These are phyloP conservation scores for Crocidura indochinensis DNA, from an alignment of 2,797 vertebrate genomes.

Conservation along the genomic window DNA sequence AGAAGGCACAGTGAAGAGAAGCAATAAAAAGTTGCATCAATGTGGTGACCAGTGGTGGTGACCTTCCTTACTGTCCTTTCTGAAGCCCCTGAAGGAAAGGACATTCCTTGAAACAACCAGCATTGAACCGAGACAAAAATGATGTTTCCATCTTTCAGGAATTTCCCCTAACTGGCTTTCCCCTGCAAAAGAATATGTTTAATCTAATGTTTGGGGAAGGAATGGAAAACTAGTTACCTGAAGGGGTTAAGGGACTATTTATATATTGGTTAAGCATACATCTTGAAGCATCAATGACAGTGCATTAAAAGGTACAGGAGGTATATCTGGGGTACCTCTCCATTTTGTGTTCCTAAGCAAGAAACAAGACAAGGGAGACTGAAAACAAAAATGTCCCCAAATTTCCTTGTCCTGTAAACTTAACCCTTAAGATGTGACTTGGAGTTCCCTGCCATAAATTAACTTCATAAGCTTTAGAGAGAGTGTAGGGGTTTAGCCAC, in stretches of 20 bases:
- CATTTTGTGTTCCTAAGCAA: not conserved
- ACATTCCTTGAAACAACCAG: slow-evolving; percentile 1
- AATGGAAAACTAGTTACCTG: not conserved
- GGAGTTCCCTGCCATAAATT: not conserved
- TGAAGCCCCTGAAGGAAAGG: not conserved
- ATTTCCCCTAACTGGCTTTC: slow-evolving; percentile 7
- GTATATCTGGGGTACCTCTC: not conserved
- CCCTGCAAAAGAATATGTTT: not conserved
- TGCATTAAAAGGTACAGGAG: no score
- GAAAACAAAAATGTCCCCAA: not conserved
- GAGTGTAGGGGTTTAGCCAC: no score
- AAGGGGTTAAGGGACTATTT: not conserved
- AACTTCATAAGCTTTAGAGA: no score
- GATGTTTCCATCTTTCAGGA: not conserved
- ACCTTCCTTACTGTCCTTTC: not conserved
- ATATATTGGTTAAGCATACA: not conserved
- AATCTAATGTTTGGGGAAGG: slow-evolving; percentile 5
- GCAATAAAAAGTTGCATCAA: not conserved
- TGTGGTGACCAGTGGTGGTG: not conserved
- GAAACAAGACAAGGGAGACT: not conserved
- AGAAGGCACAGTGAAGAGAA: not conserved
- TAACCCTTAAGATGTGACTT: not conserved
- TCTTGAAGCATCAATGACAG: not conserved
- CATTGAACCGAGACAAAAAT: not conserved
- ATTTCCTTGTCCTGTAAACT: not conserved